A percentile compares a stretch with the other conserved stretches of the same genome.
phyloP scores from a whole-genome alignment of 2,888 invertebrate genomes.

The Phragmatobia fuliginosa region DNA sequence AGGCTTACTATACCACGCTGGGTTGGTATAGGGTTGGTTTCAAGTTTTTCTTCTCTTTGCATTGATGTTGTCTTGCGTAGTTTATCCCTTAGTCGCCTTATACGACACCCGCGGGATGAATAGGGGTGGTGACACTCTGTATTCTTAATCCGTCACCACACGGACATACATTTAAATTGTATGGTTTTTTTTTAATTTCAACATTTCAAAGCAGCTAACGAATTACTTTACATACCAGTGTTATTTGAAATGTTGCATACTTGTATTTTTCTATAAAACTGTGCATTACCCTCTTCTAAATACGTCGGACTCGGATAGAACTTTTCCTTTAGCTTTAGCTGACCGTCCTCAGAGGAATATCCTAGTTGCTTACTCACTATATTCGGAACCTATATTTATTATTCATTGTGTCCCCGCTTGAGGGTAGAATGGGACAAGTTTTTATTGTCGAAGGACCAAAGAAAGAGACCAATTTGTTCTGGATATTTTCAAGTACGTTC shows the following conservation, averaged over 20 bases:
- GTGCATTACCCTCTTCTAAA: background rate
- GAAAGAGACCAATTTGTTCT: background rate
- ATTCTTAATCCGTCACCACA: too few species aligned
- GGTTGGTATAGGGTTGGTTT: too few species aligned
- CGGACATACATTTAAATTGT: too few species aligned
- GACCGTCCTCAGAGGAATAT: constrained; percentile 31
- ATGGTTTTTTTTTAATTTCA: too few species aligned
- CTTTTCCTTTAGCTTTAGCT: constrained; percentile 17
- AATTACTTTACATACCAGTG: background rate
- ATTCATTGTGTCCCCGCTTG: constrained; percentile 35
- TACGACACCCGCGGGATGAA: too few species aligned
- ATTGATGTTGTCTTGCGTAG: too few species aligned
- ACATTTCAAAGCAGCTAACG: background rate
- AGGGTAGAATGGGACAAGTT: constrained; percentile 9
- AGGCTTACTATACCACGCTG: too few species aligned
- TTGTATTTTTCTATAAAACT: background rate
- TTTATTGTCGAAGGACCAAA: constrained; percentile 2
- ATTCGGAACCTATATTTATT: constrained; percentile 41
- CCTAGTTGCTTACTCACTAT: constrained; percentile 28
- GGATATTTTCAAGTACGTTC: background rate
- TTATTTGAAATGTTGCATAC: background rate
- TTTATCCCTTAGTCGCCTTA: too few species aligned
- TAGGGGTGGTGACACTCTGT: too few species aligned
- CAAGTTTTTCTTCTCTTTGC: too few species aligned
- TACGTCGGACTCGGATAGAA: constrained; percentile 24